A percentile compares a stretch with the other conserved stretches of the same genome.
phyloP scores from a whole-genome alignment of 2,113 vertebrate species.

The Alethe castanea region DNA sequence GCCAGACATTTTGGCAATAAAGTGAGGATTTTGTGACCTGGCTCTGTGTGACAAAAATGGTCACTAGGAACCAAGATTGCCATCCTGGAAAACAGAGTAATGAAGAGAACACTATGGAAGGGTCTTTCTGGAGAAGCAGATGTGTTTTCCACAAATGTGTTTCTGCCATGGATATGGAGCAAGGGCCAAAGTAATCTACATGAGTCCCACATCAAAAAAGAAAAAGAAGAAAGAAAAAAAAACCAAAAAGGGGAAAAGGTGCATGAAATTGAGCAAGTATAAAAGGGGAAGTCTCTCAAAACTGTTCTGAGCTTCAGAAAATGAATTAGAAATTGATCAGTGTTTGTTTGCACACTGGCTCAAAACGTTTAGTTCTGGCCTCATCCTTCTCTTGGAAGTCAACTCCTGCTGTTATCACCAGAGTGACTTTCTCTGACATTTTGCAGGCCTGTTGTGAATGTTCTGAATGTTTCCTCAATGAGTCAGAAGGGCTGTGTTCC shows the following conservation, averaged over 20 bases:
- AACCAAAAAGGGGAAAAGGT: not conserved
- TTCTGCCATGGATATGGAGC: not conserved
- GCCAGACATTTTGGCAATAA: not conserved
- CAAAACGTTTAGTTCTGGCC: not conserved
- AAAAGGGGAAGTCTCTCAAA: not conserved
- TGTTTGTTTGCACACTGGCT: not conserved
- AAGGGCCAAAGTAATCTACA: not conserved
- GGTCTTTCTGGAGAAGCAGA: not conserved
- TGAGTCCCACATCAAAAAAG: not conserved
- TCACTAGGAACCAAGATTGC: not conserved
- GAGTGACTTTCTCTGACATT: not conserved
- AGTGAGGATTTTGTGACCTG: not conserved
- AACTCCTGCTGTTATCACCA: not conserved
- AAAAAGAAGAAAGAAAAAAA: not conserved
- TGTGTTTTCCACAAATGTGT: not conserved
- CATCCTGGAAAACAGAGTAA: not conserved
- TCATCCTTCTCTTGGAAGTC: not conserved
- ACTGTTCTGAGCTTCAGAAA: not conserved
- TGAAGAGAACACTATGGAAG: not conserved
- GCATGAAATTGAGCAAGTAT: not conserved
- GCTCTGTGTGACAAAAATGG: not conserved
- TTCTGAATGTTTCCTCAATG: not conserved
- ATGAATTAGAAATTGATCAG: not conserved
- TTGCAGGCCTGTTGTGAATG: not conserved
- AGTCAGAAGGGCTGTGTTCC: slow-evolving; percentile 19